Evolutionary conservation across 2,113 vertebrate species (phyloP), one percentile per base, ranked within the genome.

Genomic region (Pedetes capensis): DNA sequence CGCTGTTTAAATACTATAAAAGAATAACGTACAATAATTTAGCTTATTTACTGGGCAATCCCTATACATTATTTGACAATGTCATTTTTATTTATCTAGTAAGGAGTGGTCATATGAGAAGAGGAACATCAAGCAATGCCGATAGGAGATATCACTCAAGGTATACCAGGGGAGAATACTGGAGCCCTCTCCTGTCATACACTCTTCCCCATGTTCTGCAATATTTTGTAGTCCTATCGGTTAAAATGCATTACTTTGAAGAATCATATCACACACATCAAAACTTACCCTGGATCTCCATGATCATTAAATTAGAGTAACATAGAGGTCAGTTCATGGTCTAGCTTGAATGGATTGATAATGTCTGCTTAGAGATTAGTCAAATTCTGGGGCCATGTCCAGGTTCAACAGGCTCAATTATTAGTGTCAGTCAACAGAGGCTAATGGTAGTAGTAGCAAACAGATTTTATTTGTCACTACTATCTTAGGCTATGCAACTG

Each of bases 201-300:
- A 44, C 34, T 61, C 61, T 68, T 66, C 57, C 37, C 13, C 47
- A 42, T 42, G 37, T 74, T 87, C 63, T 69, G 13, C 22, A 29
- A 17, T 49, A 49, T 29, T 66, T 53, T 78, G 18, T 61, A 82
- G 71, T 27, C 25, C 42, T 12, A 64, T 42, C 39, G 66, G 49
- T 89, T 61, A 55, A 93, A 83, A 66, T 72, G 27, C 2, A 59
- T 89, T 57, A 25, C 27, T 71, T 76, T 87, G 34, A 18, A 53
- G 6, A 42, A 53, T 85, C 29, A 47, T 4, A 53, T 32, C 85
- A 27, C 16, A 34, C 5, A 76, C 2, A 11, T 66, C 61, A 71
- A 94, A 90, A 83, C 2, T 29, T 32, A 64, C 42, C 3, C 71
- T n/a, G 9, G 16, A 3, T 57, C 25, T 57, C 27, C 3, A 32